Evolutionary conservation across 2,797 vertebrate genomes (phyloP).

Genomic region (Sebastes paucispinis): DNA sequence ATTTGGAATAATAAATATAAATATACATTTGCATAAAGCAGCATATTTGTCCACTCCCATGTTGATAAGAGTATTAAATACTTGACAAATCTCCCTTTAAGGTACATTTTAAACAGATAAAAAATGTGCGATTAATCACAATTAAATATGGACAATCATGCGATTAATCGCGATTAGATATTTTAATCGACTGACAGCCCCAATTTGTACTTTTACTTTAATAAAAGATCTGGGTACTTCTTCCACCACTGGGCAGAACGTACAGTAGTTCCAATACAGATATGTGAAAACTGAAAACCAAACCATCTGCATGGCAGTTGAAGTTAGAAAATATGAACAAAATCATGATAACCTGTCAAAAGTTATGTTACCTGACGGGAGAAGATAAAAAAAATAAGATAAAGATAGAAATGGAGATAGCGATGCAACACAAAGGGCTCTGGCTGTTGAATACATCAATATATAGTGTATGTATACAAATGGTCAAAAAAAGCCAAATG

Average conservation of each 20-base stretch:
- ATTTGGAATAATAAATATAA: no score
- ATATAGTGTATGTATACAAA: not conserved
- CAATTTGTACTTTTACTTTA: no score
- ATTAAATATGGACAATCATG: no score
- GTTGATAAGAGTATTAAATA: no score
- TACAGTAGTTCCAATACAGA: not conserved
- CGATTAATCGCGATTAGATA: no score
- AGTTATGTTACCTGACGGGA: constrained; percentile 10
- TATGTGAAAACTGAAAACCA: not conserved
- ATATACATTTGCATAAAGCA: no score
- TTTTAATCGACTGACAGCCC: no score
- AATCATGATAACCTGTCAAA: constrained; percentile 25
- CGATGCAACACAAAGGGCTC: constrained; percentile 8
- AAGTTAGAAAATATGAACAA: not conserved
- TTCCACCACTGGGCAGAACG: not conserved
- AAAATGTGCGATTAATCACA: no score
- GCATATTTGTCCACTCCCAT: no score
- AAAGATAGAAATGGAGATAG: constrained; percentile 24
- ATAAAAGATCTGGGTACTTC: not conserved
- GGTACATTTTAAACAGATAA: no score
- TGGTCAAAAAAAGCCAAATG: constrained; percentile 29
- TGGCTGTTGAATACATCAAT: not conserved
- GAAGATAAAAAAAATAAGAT: not conserved
- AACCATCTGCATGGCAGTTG: not conserved
- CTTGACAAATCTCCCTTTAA: no score